Evolutionary conservation across 2,888 invertebrate species (phyloP).

Genomic region (Drosophila stalkeri): DNA sequence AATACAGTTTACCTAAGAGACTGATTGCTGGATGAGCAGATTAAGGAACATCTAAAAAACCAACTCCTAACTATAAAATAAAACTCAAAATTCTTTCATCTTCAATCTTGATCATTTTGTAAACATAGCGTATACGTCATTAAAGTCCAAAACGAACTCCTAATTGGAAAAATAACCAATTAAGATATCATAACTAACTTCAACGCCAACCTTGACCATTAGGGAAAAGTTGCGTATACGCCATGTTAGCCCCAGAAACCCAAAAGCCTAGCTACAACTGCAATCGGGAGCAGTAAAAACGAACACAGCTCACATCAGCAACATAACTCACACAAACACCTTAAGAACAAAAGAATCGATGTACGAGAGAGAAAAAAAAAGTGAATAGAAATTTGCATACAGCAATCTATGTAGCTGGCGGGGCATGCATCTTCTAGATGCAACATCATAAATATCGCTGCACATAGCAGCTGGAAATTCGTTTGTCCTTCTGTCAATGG

Average conservation of each 20-base stretch:
- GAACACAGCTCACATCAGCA: conserved; percentile 41
- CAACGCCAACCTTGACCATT: conserved; percentile 64
- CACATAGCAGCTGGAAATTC: conserved; percentile 66
- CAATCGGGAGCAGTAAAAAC: conserved; percentile 35
- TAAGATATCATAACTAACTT: neutral
- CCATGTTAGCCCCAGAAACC: conserved; percentile 47
- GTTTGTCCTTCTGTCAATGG: conserved; percentile 84
- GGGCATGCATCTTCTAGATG: conserved; percentile 22
- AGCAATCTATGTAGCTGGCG: conserved; percentile 37
- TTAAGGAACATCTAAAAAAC: neutral
- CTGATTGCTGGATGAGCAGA: neutral
- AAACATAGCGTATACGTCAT: neutral
- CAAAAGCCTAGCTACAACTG: conserved; percentile 29
- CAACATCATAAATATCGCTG: conserved; percentile 72
- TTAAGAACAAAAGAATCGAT: conserved; percentile 52
- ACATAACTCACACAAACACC: conserved; percentile 77
- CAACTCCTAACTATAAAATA: neutral
- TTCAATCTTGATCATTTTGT: conserved; percentile 53
- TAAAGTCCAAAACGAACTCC: neutral
- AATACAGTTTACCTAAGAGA: neutral
- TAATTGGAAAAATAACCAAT: too few relatives aligned
- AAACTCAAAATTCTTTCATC: neutral
- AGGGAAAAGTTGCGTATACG: conserved; percentile 59
- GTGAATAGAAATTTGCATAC: conserved; percentile 61
- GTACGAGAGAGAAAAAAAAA: neutral